Conservation (phyloP, 2,888 invertebrate species). For the Hydraecia micacea region DNA sequence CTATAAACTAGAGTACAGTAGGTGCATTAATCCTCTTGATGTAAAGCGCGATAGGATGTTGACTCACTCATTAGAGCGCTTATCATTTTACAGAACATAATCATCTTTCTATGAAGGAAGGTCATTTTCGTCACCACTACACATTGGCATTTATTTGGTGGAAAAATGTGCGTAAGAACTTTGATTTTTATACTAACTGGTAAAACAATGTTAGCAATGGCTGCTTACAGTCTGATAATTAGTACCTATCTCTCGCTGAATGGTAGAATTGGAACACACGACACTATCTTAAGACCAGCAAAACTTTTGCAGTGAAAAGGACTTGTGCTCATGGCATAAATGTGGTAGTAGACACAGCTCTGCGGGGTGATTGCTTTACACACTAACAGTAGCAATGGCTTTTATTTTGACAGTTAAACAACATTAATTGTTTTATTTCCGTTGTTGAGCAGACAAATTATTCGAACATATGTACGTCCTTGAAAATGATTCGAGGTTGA, state of each 20-base stretch:
- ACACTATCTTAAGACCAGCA: neutral
- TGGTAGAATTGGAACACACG: neutral
- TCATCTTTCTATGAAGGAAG: neutral
- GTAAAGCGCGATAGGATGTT: neutral
- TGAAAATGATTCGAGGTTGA: neutral
- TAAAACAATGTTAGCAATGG: neutral
- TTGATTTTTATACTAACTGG: neutral
- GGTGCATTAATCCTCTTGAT: conserved; percentile 25
- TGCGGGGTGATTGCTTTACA: too few relatives aligned
- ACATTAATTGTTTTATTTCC: neutral
- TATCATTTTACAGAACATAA: neutral
- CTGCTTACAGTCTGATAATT: neutral
- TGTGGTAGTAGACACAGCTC: too few relatives aligned
- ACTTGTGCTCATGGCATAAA: neutral
- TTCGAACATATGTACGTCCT: neutral
- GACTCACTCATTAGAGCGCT: neutral
- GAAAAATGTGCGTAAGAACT: too few relatives aligned
- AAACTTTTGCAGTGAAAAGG: too few relatives aligned
- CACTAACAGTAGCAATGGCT: neutral
- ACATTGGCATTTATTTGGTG: neutral
- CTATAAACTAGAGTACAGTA: conserved; percentile 16
- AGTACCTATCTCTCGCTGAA: too few relatives aligned
- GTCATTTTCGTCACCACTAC: neutral
- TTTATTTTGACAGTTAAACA: neutral
- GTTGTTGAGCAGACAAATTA: neutral